Percentiles rank a stretch among this genome's conserved stretches.
phyloP scores from a whole-genome alignment of 2,888 invertebrate genomes.

The Cremastinae sp. region DNA sequence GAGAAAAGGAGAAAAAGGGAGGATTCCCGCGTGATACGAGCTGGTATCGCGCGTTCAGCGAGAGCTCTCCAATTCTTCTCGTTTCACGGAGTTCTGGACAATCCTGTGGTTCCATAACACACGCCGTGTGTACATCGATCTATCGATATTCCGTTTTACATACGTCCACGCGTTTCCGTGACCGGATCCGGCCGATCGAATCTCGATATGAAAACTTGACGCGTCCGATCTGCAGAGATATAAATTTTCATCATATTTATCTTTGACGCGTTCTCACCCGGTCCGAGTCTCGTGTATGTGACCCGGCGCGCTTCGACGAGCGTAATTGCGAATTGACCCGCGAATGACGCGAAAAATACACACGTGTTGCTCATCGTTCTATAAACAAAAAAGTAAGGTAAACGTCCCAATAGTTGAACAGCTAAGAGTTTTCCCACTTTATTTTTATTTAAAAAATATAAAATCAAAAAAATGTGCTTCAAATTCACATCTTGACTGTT shows the following conservation, averaged over 20 bases:
- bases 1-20: constrained; percentile 35
- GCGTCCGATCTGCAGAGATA: constrained; percentile 6
- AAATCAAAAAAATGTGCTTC: constrained; percentile 11
- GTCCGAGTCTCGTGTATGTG: constrained; percentile 66
- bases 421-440: no score
- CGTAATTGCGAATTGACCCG: constrained; percentile 48
- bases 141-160: constrained; percentile 2
- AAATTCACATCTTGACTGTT: no score
- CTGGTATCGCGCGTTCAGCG: not conserved
- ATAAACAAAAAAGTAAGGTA: constrained; percentile 35
- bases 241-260: constrained; percentile 72
- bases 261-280: constrained; percentile 62
- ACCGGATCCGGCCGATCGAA: not conserved
- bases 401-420: no score
- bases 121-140: not conserved
- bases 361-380: constrained; percentile 39
- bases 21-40: constrained; percentile 12
- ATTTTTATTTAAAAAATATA: constrained; percentile 26
- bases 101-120: no score
- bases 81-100: no score
- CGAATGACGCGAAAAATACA: no score
- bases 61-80: not conserved
- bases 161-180: not conserved
- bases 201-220: constrained; percentile 18
- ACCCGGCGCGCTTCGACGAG: constrained; percentile 62